Conservation (phyloP, 1,140 invertebrate species). For the Trachymyrmex cornetzi region DNA sequence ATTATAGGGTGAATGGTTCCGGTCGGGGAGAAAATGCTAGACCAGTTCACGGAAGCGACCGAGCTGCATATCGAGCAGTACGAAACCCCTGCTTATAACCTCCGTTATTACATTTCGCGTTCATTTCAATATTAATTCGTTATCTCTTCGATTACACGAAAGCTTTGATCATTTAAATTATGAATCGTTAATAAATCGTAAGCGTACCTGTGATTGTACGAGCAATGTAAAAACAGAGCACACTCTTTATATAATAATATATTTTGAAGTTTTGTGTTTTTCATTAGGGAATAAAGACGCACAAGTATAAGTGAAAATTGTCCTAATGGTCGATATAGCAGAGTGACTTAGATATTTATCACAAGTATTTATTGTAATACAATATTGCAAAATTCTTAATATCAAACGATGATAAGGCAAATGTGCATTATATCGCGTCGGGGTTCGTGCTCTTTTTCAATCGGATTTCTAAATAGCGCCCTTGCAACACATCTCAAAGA, state of each 20-base stretch:
- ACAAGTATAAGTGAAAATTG: neutral
- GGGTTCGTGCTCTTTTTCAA: neutral
- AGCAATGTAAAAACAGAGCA: neutral
- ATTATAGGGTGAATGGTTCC: conserved; percentile 56
- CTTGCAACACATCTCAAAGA: neutral
- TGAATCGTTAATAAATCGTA: neutral
- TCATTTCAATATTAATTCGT: conserved; percentile 37
- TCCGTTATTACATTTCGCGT: conserved; percentile 21
- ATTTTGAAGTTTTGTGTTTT: neutral
- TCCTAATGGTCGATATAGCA: neutral
- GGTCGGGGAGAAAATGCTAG: conserved; percentile 57
- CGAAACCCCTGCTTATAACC: conserved; percentile 31
- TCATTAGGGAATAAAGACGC: neutral
- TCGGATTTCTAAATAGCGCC: conserved; percentile 24
- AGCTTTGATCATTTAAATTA: conserved; percentile 18
- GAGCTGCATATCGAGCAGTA: conserved; percentile 47
- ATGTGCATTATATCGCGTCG: neutral
- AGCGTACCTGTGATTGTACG: neutral
- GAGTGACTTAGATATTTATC: neutral
- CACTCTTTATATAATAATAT: neutral
- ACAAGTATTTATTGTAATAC: neutral
- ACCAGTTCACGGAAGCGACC: conserved; percentile 50
- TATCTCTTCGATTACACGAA: conserved; percentile 13
- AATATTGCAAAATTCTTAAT: neutral
- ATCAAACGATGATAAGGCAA: neutral